Percentiles rank a stretch among this genome's conserved stretches.
Conservation (phyloP, 2,113 vertebrate genomes). For the Barbus barbus region DNA sequence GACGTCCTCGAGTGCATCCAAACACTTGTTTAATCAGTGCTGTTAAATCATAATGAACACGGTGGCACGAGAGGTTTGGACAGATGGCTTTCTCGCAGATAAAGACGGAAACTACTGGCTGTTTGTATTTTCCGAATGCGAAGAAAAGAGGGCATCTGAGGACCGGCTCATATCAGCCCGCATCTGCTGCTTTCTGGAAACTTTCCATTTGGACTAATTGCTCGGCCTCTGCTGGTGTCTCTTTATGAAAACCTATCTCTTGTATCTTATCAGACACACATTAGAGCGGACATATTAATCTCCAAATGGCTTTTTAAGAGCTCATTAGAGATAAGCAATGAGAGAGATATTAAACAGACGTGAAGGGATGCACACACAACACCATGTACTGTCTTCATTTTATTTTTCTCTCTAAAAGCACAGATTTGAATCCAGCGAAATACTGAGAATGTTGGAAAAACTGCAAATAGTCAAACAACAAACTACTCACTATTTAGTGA, state of each 20-base stretch:
- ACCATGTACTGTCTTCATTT: background rate
- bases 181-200: conserved; percentile 13
- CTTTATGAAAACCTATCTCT: background rate
- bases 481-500: too few relatives aligned
- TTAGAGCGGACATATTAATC: background rate
- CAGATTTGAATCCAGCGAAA: background rate
- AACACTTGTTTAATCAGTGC: background rate
- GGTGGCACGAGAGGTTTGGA: background rate
- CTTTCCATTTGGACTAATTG: conserved; percentile 2
- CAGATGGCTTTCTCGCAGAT: conserved; percentile 9
- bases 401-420: background rate
- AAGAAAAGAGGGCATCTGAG: background rate
- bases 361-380: background rate
- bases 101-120: background rate
- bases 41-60: background rate
- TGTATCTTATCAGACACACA: conserved; percentile 6
- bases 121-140: background rate
- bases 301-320: background rate
- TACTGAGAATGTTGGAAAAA: too few relatives aligned
- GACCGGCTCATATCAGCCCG: background rate
- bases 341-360: background rate
- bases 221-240: background rate
- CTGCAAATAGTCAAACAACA: too few relatives aligned
- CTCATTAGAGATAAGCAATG: conserved; percentile 1
- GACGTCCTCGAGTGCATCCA: background rate